Base-by-base conservation (phyloP, 2,113 vertebrate genomes). In the Gobius niger region DNA sequence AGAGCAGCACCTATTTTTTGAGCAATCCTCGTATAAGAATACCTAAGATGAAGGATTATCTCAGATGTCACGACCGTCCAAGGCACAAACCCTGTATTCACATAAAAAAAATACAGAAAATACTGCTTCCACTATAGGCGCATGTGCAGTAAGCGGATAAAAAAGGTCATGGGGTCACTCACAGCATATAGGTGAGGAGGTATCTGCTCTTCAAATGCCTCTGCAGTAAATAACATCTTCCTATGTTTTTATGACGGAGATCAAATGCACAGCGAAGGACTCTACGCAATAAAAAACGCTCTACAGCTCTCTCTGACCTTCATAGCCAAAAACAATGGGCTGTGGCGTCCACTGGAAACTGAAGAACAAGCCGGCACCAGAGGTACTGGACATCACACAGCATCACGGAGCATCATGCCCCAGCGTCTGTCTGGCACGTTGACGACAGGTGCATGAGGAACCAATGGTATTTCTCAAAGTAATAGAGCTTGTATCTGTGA, bases 381-480 rank as follows among this genome's bases (percentile, higher is more conserved):
- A 85, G 77, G 81, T 65, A 74, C 11, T 3, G 12, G 67, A 79
- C 67, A 67, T 51, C 65, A 47, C 75, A 80, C 80, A 62, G 65
- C 24, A 34, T 34, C 24, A 34, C 24, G 24, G 24, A 24, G 24
- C 24, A 24, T 24, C 24, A 24, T 72, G 80, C 62, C 74, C 68
- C 62, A 61, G 24, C 80, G 76, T 65, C 63, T 81, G 53, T 73
- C 72, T 81, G 52, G 52, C 52, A 54, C 52, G 78, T 85, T 80
- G 68, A 73, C 62, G 75, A 70, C 76, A 77, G 82, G 76, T 75
- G 80, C 70, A 75, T 71, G 75, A 78, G 53, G 10, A 75, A 82
- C 75, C 84, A 83, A 83, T 78, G 76, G 65, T 67, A 67, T 77
- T 73, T 75, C 65, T 78, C 66, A 60, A 70, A 69, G 68, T 69